Evolutionary conservation across 37 sponge, comb jelly and placozoan genomes (phyloP).

Genomic region (Halichondria panicea): DNA sequence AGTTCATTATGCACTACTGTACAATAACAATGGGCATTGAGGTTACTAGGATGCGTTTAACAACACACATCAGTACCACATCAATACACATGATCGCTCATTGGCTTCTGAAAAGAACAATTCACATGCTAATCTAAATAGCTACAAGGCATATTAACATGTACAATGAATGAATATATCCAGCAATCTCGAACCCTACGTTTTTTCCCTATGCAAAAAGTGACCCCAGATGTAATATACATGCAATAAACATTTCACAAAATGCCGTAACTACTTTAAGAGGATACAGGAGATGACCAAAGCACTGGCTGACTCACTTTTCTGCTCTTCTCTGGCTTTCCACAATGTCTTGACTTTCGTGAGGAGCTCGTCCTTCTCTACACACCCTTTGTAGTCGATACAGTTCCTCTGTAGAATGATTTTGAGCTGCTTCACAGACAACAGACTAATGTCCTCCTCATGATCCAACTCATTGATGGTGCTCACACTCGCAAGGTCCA

Average conservation of each 20-base stretch:
- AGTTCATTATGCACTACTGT: not conserved
- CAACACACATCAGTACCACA: no score
- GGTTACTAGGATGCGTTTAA: no score
- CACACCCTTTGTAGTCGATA: conserved; percentile 86
- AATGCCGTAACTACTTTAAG: no score
- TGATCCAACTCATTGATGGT: conserved; percentile 32
- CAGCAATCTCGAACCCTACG: not conserved
- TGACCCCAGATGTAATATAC: no score
- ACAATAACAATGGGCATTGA: no score
- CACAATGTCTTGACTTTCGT: conserved; percentile 60
- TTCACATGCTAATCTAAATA: no score
- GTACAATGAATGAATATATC: no score
- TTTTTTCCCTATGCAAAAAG: not conserved
- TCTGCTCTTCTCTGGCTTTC: conserved; percentile 43
- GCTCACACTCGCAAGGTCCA: conserved; percentile 29
- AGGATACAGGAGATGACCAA: no score
- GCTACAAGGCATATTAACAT: no score
- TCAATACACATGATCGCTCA: no score
- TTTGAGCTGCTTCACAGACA: conserved; percentile 77
- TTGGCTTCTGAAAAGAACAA: no score
- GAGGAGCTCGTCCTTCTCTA: conserved; percentile 82
- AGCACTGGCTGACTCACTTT: conserved; percentile 17
- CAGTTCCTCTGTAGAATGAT: conserved; percentile 80
- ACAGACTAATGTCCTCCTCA: conserved; percentile 39
- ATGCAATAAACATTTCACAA: no score